phyloP scores from a whole-genome alignment of 2,888 invertebrate genomes.

The Microplitis deprimator region DNA sequence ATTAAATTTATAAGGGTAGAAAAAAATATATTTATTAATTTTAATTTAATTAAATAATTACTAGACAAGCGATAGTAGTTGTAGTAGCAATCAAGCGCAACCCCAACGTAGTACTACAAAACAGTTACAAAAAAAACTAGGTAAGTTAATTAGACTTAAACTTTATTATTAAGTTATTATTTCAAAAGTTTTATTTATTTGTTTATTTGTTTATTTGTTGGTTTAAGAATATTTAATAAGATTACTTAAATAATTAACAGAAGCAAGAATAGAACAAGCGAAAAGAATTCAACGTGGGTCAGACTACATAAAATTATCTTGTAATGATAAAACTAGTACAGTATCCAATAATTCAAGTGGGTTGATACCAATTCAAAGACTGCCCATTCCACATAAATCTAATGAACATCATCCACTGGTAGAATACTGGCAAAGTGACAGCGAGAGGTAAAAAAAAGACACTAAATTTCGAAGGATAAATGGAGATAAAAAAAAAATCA shows the following conservation, averaged over 20 bases:
- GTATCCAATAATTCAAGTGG: conserved; percentile 53
- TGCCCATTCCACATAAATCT: conserved; percentile 68
- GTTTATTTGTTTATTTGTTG: too few species aligned
- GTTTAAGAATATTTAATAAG: too few species aligned
- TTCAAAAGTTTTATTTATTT: too few species aligned
- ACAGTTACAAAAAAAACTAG: conserved; percentile 70
- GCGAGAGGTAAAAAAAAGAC: conserved; percentile 59
- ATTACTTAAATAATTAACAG: conserved; percentile 50
- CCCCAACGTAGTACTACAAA: conserved; percentile 65
- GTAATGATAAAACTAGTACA: conserved; percentile 59
- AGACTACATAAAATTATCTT: conserved; percentile 68
- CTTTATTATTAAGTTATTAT: conserved; percentile 7
- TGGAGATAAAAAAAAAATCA: neutral
- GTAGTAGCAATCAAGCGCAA: conserved; percentile 64
- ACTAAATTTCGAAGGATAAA: neutral
- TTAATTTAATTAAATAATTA: conserved; percentile 41
- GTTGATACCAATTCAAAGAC: conserved; percentile 69
- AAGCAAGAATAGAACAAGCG: conserved; percentile 70
- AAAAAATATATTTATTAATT: conserved; percentile 14
- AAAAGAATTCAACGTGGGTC: conserved; percentile 69
- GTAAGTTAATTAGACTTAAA: conserved; percentile 52
- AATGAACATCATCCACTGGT: conserved; percentile 73
- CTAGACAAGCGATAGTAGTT: conserved; percentile 70
- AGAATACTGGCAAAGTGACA: conserved; percentile 72
- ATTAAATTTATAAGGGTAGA: neutral